These are phyloP conservation scores for Volucella inanis DNA, from an alignment of 2,888 invertebrate genomes.

Conservation along the genomic window DNA sequence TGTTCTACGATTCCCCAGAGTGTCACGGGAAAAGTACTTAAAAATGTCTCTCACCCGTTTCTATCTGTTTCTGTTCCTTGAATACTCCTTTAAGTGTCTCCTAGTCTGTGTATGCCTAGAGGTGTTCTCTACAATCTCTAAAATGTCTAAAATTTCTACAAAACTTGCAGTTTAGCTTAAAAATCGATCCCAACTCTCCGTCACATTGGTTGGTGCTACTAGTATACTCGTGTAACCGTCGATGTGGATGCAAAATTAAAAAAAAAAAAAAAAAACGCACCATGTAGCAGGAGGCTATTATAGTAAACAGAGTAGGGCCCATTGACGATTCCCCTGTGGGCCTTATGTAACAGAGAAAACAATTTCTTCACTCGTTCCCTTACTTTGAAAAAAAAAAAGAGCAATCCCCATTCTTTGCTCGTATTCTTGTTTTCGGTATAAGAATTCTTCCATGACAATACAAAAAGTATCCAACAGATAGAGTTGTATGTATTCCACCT, in stretches of 20 bases:
- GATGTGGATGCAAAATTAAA: constrained; percentile 37
- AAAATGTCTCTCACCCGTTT: constrained; percentile 27
- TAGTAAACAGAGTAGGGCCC: not conserved
- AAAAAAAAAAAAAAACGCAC: not conserved
- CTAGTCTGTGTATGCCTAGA: no score
- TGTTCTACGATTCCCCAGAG: constrained; percentile 52
- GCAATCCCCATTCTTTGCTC: constrained; percentile 22
- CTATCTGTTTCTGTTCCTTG: not conserved
- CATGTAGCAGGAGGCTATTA: not conserved
- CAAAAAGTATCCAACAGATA: not conserved
- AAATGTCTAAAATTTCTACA: no score
- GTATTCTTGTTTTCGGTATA: not conserved
- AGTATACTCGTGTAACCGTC: not conserved
- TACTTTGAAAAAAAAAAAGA: not conserved
- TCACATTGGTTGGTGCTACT: no score
- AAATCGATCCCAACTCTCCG: no score
- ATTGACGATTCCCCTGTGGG: constrained; percentile 29
- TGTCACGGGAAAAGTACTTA: constrained; percentile 56
- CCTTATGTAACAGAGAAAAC: constrained; percentile 14
- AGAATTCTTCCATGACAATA: not conserved
- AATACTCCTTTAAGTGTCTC: not conserved
- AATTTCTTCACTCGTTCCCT: constrained; percentile 3
- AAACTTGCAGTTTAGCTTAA: no score
- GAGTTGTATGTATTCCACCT: constrained; percentile 10
- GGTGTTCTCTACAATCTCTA: no score